Conservation (phyloP, 2,797 vertebrate genomes). For the Rhincodon typus region DNA sequence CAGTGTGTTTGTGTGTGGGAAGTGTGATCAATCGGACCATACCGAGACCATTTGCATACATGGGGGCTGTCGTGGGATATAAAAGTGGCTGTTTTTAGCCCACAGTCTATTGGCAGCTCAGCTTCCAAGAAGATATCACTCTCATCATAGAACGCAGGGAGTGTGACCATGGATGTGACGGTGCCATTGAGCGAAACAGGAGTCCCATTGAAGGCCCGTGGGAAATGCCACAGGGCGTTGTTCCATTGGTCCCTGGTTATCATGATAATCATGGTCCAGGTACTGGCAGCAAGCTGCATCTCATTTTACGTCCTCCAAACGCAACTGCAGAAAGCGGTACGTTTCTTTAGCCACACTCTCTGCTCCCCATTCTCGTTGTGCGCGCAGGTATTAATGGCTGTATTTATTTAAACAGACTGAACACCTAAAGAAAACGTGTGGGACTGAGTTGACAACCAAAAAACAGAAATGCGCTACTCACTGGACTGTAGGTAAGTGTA, state of each 20-base stretch:
- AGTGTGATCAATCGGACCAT: background rate
- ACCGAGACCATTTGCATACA: background rate
- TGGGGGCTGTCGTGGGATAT: background rate
- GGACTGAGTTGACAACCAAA: background rate
- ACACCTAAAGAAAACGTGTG: rapidly evolving
- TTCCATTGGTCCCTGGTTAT: background rate
- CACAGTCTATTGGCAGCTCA: background rate
- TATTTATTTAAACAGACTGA: background rate
- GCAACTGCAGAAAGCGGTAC: background rate
- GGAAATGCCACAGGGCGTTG: background rate
- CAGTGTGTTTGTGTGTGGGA: background rate
- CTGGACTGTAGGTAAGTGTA: background rate
- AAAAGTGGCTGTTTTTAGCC: background rate
- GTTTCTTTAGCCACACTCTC: too few relatives aligned
- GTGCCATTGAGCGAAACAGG: background rate
- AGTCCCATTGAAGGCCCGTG: background rate
- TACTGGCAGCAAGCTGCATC: background rate
- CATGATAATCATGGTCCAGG: background rate
- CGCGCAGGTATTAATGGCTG: background rate
- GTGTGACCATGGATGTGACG: background rate
- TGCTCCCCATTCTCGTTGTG: background rate
- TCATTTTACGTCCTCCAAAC: background rate
- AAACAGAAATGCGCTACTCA: background rate
- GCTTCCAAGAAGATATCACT: background rate
- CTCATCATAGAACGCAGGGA: too few relatives aligned